phyloP scores from a whole-genome alignment of 2,113 vertebrate genomes.

The Eulacestoma nigropectus region DNA sequence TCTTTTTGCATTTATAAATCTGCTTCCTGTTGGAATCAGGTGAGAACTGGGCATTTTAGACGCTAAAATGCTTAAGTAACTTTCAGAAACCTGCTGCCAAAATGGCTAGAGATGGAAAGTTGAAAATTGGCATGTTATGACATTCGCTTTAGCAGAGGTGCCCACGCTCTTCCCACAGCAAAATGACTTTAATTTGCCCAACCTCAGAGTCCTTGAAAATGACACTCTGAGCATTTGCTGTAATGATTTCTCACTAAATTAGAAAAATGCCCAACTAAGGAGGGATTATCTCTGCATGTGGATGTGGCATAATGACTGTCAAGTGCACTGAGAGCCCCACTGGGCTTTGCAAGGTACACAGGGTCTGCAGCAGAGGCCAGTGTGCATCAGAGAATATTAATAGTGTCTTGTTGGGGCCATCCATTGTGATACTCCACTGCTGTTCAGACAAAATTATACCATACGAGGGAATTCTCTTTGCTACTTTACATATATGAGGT shows the following conservation, averaged over 20 bases:
- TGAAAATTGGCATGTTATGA: constrained; percentile 42
- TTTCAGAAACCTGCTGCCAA: constrained; percentile 17
- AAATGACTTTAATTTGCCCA: constrained; percentile 65
- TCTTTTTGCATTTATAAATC: background rate
- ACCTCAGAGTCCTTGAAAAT: constrained; percentile 57
- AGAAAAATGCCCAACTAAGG: constrained; percentile 67
- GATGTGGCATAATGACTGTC: constrained; percentile 63
- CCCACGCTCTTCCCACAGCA: constrained; percentile 40
- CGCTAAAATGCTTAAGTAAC: constrained; percentile 32
- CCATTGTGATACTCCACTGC: constrained; percentile 21
- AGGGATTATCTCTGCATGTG: constrained; percentile 64
- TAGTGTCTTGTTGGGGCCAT: constrained; percentile 33
- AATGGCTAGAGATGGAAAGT: constrained; percentile 37
- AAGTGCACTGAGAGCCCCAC: constrained; percentile 59
- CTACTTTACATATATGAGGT: constrained; percentile 48
- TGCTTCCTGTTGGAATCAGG: background rate
- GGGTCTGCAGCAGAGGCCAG: constrained; percentile 33
- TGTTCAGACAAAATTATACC: constrained; percentile 52
- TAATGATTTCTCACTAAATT: constrained; percentile 69
- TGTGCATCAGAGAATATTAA: constrained; percentile 3
- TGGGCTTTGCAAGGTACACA: constrained; percentile 33
- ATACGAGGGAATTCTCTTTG: constrained; percentile 30
- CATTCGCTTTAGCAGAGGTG: constrained; percentile 48
- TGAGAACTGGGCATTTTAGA: background rate
- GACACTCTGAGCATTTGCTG: constrained; percentile 54